Percentiles rank a stretch among this genome's conserved stretches.
phyloP scores from a whole-genome alignment of 2,113 vertebrate species.

The Paedocypris sp. region DNA sequence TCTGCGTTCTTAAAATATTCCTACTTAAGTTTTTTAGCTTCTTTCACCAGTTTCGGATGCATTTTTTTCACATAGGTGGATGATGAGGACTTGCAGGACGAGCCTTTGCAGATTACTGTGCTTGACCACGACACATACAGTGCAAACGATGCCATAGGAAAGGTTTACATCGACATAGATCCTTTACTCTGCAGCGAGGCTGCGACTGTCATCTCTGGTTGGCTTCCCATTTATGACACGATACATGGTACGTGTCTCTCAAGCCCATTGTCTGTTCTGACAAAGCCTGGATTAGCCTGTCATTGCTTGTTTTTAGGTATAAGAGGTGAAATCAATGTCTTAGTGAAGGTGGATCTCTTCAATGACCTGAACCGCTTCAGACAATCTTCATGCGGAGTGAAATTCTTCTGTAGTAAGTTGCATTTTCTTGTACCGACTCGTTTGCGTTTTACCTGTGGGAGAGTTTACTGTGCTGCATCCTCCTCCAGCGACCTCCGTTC shows the following conservation, averaged over 20 bases:
- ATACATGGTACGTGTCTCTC: slow-evolving; percentile 76
- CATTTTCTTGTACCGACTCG: neutral
- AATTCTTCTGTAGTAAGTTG: slow-evolving; percentile 96
- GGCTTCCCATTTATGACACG: slow-evolving; percentile 99
- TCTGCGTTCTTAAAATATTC: neutral
- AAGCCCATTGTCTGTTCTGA: neutral
- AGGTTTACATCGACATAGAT: slow-evolving; percentile 98
- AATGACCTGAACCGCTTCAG: slow-evolving; percentile 95
- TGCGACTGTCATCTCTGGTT: slow-evolving; percentile 91
- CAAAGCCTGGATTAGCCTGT: neutral
- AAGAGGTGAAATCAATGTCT: slow-evolving; percentile 90
- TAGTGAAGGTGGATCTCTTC: slow-evolving; percentile 97
- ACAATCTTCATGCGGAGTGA: slow-evolving; percentile 95
- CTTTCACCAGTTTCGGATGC: neutral
- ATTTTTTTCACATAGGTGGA: slow-evolving; percentile 70
- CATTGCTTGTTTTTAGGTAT: slow-evolving; percentile 67
- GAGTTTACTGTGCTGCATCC: neutral
- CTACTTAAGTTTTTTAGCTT: neutral
- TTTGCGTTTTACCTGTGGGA: neutral
- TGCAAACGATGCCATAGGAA: slow-evolving; percentile 96
- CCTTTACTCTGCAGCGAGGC: slow-evolving; percentile 88
- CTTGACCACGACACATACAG: slow-evolving; percentile 97
- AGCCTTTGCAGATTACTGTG: slow-evolving; percentile 93
- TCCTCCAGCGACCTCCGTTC: slow-evolving; percentile 78
- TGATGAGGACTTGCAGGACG: slow-evolving; percentile 94